Evolutionary conservation across 1,140 invertebrate species (phyloP).

Genomic region (Myzus persicae): DNA sequence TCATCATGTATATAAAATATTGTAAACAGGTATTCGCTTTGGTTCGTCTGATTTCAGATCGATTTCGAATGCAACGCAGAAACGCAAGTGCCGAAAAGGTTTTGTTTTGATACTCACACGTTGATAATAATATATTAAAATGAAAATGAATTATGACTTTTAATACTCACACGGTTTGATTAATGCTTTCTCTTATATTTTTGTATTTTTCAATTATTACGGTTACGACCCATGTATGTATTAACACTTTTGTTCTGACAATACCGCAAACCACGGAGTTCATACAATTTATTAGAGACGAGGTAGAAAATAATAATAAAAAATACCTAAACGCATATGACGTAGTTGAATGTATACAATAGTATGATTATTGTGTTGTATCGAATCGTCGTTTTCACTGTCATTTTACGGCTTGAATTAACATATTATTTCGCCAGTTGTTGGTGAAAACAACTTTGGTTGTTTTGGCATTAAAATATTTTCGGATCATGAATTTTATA

Average conservation of each 20-base stretch:
- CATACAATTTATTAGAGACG: neutral
- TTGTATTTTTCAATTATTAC: constrained; percentile 30
- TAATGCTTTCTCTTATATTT: constrained; percentile 27
- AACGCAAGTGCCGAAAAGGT: neutral
- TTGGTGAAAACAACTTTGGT: neutral
- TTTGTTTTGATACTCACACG: neutral
- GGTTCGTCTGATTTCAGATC: neutral
- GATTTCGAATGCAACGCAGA: neutral
- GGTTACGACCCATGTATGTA: neutral
- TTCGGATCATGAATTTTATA: neutral
- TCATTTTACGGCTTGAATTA: neutral
- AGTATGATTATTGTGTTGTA: neutral
- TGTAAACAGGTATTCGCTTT: neutral
- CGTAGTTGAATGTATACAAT: neutral
- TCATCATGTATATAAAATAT: neutral
- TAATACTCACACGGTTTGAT: neutral
- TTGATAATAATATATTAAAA: neutral
- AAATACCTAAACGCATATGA: neutral
- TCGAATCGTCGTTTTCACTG: neutral
- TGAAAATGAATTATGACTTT: constrained; percentile 26
- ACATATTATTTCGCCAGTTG: neutral
- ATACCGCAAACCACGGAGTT: neutral
- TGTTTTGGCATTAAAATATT: neutral
- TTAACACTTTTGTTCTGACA: neutral
- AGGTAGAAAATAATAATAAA: neutral